Evolutionary conservation across 2,888 invertebrate species (phyloP), one percentile per base, ranked within the genome.

Genomic region (Chaetoderma sp.): DNA sequence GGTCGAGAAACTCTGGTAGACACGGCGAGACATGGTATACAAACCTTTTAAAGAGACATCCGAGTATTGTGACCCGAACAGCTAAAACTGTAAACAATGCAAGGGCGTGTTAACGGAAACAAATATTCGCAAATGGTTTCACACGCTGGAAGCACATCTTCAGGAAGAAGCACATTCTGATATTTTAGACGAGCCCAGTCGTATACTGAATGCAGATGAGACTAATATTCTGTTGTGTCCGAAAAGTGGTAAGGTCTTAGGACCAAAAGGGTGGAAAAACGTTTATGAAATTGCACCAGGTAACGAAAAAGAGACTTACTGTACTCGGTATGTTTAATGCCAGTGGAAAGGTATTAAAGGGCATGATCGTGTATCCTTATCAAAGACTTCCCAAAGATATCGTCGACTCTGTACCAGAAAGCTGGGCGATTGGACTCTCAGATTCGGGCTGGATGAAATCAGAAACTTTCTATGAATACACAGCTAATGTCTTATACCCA

Each of bases 11-110:
- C 27, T 21, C 60, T 58, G 60, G 58, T 36, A 45, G 44, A 23
- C 58, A 61, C 10, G 67, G 63, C 4, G 47, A 60, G 25, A 54
- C 57, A 23, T 67, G 64, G 67, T 67, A 55, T 23, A 55, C 45
- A n/a, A 58, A 21, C 6, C 64, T 67, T 30, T 54, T 30, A 27
- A 8, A 23, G 16, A 25, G 60, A 2, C 52, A 59, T 32, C 54
- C 65, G 6, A 33, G 27, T 10, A 3, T 65, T 1, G 13, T 23
- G 10, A 44, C 39, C 18, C 13, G 63, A 5, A 27, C 4, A n/a
- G n/a, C 39, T 36, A 33, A 49, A 50, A 44, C 10, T 27, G 23
- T 59, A 10, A 56, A 49, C 6, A 56, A 67, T 21, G 50, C 59
- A 30, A 32, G 67, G 21, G 63, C 67, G 2, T n/a, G 28, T 3